Base-by-base conservation (phyloP, 2,113 vertebrate species). In the Melanerpes formicivorus region DNA sequence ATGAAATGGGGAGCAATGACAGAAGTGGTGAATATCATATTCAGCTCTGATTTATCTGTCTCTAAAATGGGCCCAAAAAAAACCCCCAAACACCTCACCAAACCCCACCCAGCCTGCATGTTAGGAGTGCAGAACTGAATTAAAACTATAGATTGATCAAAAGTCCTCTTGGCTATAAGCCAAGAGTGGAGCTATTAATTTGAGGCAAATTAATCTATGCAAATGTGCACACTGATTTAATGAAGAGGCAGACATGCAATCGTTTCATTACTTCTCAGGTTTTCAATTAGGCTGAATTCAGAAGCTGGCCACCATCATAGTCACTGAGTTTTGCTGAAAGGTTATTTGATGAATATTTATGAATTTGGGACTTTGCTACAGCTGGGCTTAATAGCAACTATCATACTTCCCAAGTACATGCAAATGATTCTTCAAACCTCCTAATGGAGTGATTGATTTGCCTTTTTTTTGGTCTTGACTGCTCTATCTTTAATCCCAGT, bases 281-380 rank as follows among this genome's bases (percentile, higher is more conserved):
- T 96, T 97, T 97, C 94, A 92, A 93, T 95, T 97, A 96, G 93
- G 89, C 90, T 93, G 94, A 94, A 95, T 94, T 95, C 91, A 83
- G 91, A 93, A 80, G 76, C 84, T 72, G 94, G 90, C 86, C 93
- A 91, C 91, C 91, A 93, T 83, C 60, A 18, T 54, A 93, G 91
- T 84, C 5, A 2, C 78, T 75, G 90, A 94, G 62, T 96, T 96
- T 95, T 93, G 75, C 87, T 97, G 79, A 95, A 96, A 97, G 96
- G 95, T 96, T 97, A 91, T 89, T 70, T 93, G 75, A 96, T 97
- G 87, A 95, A 96, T 97, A 96, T 97, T 96, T 95, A 97, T 96
- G 90, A 93, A 80, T 95, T 90, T 91, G 82, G 74, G 81, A 64
- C 79, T 93, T 56, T 86, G 74, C 55, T 93, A 72, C 72, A 93